Conservation (phyloP, 2,888 invertebrate species). For the Sinohyriopsis cumingii region DNA sequence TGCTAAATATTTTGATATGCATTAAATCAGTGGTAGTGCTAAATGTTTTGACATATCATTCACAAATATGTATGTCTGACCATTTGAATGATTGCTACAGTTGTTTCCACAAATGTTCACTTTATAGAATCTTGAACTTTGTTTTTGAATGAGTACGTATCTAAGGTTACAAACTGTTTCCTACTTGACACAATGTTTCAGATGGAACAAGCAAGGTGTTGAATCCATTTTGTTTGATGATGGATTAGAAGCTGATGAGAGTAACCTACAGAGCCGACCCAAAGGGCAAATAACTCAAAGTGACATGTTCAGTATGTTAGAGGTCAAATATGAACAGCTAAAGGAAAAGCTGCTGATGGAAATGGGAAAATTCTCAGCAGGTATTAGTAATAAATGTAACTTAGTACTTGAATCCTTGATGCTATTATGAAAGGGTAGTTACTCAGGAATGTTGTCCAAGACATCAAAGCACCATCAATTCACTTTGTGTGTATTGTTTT, state of each 20-base stretch:
- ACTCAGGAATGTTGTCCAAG: not conserved
- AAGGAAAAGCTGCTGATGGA: constrained; percentile 55
- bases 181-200: constrained; percentile 12
- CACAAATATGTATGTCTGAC: too few species aligned
- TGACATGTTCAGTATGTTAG: constrained; percentile 57
- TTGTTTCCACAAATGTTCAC: too few species aligned
- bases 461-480: too few species aligned
- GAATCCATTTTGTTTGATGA: constrained; percentile 64
- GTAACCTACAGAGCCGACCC: constrained; percentile 22
- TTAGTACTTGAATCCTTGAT: not conserved
- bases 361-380: constrained; percentile 56
- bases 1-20: too few species aligned
- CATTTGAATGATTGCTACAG: too few species aligned
- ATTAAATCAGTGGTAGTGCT: too few species aligned
- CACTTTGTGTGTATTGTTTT: not conserved
- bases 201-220: constrained; percentile 64
- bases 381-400: constrained; percentile 28
- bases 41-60: too few species aligned
- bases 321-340: constrained; percentile 58
- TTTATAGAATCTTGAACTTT: too few species aligned
- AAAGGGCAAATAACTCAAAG: constrained; percentile 38
- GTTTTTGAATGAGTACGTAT: too few species aligned
- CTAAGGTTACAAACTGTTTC: too few species aligned
- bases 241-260: constrained; percentile 51
- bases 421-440: not conserved